Evolutionary conservation across 2,797 vertebrate species (phyloP).

Genomic region (Rhyacichthys aspro): DNA sequence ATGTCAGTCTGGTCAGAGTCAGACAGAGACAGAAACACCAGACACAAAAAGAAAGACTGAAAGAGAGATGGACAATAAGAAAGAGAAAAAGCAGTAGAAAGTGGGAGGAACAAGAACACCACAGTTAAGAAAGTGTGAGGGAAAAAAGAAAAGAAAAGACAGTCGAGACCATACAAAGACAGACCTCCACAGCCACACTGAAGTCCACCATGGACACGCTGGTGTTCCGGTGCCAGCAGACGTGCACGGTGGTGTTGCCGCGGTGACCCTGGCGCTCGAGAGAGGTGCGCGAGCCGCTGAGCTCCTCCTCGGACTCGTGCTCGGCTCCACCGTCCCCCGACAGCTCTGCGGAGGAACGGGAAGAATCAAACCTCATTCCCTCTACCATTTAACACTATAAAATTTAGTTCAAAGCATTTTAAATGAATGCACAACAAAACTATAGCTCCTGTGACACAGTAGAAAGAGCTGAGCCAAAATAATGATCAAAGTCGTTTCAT

Average conservation of each 20-base stretch:
- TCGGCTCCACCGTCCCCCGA: constrained; percentile 84
- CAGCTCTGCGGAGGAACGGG: constrained; percentile 79
- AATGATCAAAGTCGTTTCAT: constrained; percentile 31
- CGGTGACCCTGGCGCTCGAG: constrained; percentile 91
- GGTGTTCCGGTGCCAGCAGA: constrained; percentile 97
- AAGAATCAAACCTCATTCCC: neutral
- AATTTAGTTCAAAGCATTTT: neutral
- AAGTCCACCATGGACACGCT: constrained; percentile 97
- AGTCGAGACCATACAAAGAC: constrained; percentile 24
- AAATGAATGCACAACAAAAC: too few relatives aligned
- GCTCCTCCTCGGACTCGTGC: constrained; percentile 93
- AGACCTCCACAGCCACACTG: constrained; percentile 91
- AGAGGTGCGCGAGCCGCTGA: constrained; percentile 88
- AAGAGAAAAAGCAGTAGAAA: too few relatives aligned
- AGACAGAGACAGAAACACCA: constrained; percentile 15
- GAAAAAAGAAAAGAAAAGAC: neutral
- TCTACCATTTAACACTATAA: neutral
- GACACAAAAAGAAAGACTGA: constrained; percentile 26
- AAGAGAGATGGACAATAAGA: constrained; percentile 4
- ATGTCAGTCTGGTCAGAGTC: constrained; percentile 40
- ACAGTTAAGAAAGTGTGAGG: too few relatives aligned
- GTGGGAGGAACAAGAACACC: too few relatives aligned
- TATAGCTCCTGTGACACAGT: neutral
- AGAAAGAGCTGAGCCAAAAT: constrained; percentile 4
- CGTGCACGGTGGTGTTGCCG: constrained; percentile 91